Evolutionary conservation across 1,140 invertebrate species (phyloP), one percentile per base, ranked within the genome.

Genomic region (Pseudomyrmex concolor): DNA sequence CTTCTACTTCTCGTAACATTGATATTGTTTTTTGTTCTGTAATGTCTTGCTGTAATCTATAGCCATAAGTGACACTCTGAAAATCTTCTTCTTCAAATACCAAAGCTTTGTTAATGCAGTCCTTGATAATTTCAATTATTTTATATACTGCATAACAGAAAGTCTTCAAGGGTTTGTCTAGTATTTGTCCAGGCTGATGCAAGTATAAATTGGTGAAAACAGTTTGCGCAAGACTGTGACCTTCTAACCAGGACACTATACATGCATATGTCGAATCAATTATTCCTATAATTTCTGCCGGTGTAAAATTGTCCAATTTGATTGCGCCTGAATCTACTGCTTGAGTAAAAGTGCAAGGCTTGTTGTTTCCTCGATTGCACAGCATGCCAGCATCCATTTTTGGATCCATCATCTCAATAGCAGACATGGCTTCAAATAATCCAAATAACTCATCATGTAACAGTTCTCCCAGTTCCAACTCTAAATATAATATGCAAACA

Each of bases 331-430:
- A 95, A 96, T 96, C 95, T 22, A 98, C 96, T 82, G 98, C 97
- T 90, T 98, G 97, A 88, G 97, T 96, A 92, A 99, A 98, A 72
- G 96, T 98, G n/a, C 98, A 95, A 51, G 98, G 96, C 92, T 97
- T 96, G 89, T 97, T 96, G 86, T 96, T 96, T 10, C 97, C 97
- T 91, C 97, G 95, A 94, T 99, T 99, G 92, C 98, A 99, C 86
- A 98, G 93, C 98, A 99, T 99, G 25, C 99, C 99, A 59, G 98
- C 98, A 95, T 99, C 99, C 99, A 99, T 99, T 95, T 99, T 99
- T 1, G 98, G 98, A 94, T 99, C 99, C 99, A 99, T 99, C 98
- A 99, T 99, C 94, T 99, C 99, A 91, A 99, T 99, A 0, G 99
- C 99, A 10, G 98, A 99, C 99, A 99, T 99, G 0, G 99, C 99